Conservation (phyloP, 2,888 invertebrate genomes). For the Bembecia ichneumoniformis region DNA sequence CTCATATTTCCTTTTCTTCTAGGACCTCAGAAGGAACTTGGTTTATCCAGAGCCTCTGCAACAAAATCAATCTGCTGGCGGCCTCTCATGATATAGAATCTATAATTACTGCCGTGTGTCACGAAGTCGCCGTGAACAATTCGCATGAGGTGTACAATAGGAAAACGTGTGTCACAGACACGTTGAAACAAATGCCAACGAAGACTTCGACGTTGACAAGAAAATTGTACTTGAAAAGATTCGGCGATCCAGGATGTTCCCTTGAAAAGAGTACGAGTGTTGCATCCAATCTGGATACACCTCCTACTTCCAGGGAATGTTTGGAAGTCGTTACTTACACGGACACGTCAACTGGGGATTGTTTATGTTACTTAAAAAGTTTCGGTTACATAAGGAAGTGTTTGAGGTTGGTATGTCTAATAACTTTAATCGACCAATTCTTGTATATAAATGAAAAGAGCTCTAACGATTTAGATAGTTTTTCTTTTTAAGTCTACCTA, state of each 20-base stretch:
- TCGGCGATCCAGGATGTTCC: constrained; percentile 13
- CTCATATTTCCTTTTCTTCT: constrained; percentile 15
- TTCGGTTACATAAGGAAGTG: constrained; percentile 35
- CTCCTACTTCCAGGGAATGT: constrained; percentile 12
- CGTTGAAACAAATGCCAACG: constrained; percentile 41
- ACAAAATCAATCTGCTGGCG: constrained; percentile 33
- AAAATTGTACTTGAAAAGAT: constrained; percentile 34
- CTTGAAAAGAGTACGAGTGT: neutral
- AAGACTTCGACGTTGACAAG: constrained; percentile 39
- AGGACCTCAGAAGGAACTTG: constrained; percentile 46
- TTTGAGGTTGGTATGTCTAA: constrained; percentile 21
- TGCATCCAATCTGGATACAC: neutral
- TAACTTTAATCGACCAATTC: no score
- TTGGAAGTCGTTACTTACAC: constrained; percentile 14
- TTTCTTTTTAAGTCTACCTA: no score
- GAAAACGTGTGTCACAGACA: constrained; percentile 24
- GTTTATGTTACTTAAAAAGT: constrained; percentile 32
- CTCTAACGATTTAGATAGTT: no score
- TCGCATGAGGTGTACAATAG: constrained; percentile 26
- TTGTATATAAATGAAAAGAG: no score
- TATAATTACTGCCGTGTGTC: constrained; percentile 44
- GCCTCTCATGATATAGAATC: constrained; percentile 36
- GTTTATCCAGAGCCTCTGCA: constrained; percentile 52
- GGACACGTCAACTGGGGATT: constrained; percentile 22
- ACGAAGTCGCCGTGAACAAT: constrained; percentile 43